Evolutionary conservation across 2,113 vertebrate species (phyloP).

Genomic region (Raja brachyura): DNA sequence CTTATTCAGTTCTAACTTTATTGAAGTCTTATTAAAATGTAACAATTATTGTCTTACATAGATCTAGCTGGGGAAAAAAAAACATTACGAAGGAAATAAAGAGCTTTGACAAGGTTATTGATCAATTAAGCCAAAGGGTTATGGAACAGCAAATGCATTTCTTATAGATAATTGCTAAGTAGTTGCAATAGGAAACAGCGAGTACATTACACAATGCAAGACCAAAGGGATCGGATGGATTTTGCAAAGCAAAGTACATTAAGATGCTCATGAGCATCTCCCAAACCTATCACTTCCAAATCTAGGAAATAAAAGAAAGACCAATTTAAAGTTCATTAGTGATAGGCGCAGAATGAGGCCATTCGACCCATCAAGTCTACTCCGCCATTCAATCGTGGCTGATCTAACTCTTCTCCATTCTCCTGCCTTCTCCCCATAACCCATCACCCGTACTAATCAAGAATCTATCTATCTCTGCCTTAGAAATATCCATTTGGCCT

Average conservation of each 20-base stretch:
- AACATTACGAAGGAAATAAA: neutral
- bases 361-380: too few relatives aligned
- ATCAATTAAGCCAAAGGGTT: neutral
- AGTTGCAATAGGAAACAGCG: neutral
- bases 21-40: neutral
- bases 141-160: neutral
- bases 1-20: neutral
- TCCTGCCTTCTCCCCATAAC: too few relatives aligned
- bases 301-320: neutral
- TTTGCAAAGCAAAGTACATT: neutral
- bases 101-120: neutral
- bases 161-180: neutral
- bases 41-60: neutral
- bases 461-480: too few relatives aligned
- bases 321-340: too few relatives aligned
- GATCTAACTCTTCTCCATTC: too few relatives aligned
- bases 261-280: neutral
- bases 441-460: too few relatives aligned
- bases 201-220: neutral
- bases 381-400: too few relatives aligned
- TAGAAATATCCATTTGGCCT: too few relatives aligned
- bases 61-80: neutral
- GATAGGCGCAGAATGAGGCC: too few relatives aligned
- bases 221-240: neutral
- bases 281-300: neutral